Evolutionary conservation across 1,140 invertebrate species (phyloP), one percentile per base, ranked within the genome.

Genomic region (Ctenoplectra terminalis): DNA sequence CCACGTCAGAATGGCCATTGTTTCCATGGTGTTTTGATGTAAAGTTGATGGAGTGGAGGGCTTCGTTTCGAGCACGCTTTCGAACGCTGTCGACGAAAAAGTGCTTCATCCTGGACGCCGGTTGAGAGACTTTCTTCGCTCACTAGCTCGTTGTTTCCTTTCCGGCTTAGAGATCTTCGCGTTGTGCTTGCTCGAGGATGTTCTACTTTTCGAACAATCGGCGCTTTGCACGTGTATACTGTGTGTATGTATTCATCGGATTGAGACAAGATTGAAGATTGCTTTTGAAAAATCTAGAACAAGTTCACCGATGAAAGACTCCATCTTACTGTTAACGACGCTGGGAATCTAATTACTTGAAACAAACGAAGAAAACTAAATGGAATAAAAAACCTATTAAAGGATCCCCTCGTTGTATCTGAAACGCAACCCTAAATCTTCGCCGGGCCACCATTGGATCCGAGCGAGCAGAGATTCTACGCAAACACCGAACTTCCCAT

Each of bases 401-500:
- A 31, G 23, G 17, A 9, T 2, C 8, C 15, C 0, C 5, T 17
- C 1, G 5, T 61, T 23, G 20, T 40, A 37, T 37, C 20, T 61
- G 31, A 37, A 13, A 3, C 23, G 31, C 34, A 11, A 61, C 34
- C 60, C 37, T n/a, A n/a, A n/a, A n/a, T n/a, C n/a, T n/a, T n/a
- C n/a, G n/a, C n/a, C n/a, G n/a, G n/a, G n/a, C n/a, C n/a, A 34
- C 5, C 0, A n/a, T 13, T 4, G n/a, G 17, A 37, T 26, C n/a
- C 17, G 34, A 29, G 1, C 29, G 29, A 52, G 5, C 34, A 26
- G 15, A 71, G 26, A 37, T 79, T 73, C 58, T 63, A 26, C 8
- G 58, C 77, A 73, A 80, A 80, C 48, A 73, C 26, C 37, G 29
- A 54, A 43, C 23, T 43, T 61, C 69, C n/a, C 37, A 43, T 11